Percentiles rank a stretch among this genome's conserved stretches.
Conservation (phyloP, 1,140 invertebrate species). For the Scaptomyza pallida region DNA sequence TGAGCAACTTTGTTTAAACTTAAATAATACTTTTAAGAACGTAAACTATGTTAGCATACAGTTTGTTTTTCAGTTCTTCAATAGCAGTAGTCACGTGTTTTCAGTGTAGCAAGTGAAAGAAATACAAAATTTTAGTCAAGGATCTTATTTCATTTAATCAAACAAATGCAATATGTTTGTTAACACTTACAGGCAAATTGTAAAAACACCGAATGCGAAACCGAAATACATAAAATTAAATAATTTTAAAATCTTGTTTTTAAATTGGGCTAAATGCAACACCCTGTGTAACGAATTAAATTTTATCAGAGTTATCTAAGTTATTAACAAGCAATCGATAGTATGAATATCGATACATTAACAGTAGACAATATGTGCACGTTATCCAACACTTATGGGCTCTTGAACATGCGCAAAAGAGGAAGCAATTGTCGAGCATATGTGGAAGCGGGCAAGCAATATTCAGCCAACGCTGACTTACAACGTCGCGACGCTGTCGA, state of each 20-base stretch:
- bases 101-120: constrained; percentile 32
- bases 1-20: constrained; percentile 25
- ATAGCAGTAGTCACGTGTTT: constrained; percentile 36
- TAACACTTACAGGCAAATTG: constrained; percentile 41
- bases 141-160: constrained; percentile 36
- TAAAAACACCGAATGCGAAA: constrained; percentile 47
- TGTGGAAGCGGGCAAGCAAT: constrained; percentile 32
- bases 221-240: constrained; percentile 51
- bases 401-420: constrained; percentile 51
- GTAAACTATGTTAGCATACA: constrained; percentile 24
- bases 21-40: constrained; percentile 34
- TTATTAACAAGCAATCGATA: constrained; percentile 4
- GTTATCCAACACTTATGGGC: constrained; percentile 7
- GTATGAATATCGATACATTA: background rate
- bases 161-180: constrained; percentile 37
- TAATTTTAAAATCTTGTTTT: constrained; percentile 39
- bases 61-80: constrained; percentile 46
- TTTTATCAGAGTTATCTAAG: no score
- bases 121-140: constrained; percentile 31
- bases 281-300: no score
- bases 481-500: constrained; percentile 53
- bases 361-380: background rate
- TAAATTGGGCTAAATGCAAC: background rate
- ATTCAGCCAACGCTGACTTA: constrained; percentile 51
- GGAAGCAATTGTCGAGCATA: constrained; percentile 33